Conservation (phyloP, 2,888 invertebrate genomes). For the Amphipoea oculea region DNA sequence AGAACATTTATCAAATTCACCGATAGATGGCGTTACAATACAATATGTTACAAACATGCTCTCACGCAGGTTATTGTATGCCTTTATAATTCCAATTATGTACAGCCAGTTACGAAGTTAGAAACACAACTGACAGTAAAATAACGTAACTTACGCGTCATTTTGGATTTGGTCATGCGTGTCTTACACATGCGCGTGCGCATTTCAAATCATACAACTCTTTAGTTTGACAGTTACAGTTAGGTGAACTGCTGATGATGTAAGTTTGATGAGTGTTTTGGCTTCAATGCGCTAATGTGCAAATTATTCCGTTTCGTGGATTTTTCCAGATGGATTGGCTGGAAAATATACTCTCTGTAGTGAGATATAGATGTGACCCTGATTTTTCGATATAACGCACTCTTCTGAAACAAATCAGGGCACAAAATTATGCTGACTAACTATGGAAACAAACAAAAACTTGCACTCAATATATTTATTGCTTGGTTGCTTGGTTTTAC, state of each 20-base stretch:
- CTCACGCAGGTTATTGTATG: slow-evolving; percentile 34
- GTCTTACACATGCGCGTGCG: slow-evolving; percentile 30
- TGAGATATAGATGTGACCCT: neutral
- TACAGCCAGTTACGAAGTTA: slow-evolving; percentile 37
- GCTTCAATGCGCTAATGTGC: neutral
- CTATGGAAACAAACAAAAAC: neutral
- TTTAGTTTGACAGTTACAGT: slow-evolving; percentile 21
- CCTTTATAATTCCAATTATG: slow-evolving; percentile 41
- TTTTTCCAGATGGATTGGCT: neutral
- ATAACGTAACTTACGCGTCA: slow-evolving; percentile 49
- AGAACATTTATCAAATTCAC: slow-evolving; percentile 6
- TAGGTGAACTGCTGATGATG: slow-evolving; percentile 21
- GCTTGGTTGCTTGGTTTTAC: no score
- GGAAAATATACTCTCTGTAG: neutral
- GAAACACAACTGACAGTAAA: slow-evolving; percentile 45
- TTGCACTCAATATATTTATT: neutral
- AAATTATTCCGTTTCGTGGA: neutral
- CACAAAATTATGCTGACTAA: neutral
- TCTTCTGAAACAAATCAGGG: neutral
- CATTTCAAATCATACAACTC: slow-evolving; percentile 37
- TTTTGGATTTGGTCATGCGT: slow-evolving; percentile 46
- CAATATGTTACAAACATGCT: slow-evolving; percentile 4
- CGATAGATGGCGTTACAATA: slow-evolving; percentile 45
- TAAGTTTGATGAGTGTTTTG: slow-evolving; percentile 7
- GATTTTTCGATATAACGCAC: no score